Evolutionary conservation across 1,140 invertebrate species (phyloP).

Genomic region (Trissolcus basalis): DNA sequence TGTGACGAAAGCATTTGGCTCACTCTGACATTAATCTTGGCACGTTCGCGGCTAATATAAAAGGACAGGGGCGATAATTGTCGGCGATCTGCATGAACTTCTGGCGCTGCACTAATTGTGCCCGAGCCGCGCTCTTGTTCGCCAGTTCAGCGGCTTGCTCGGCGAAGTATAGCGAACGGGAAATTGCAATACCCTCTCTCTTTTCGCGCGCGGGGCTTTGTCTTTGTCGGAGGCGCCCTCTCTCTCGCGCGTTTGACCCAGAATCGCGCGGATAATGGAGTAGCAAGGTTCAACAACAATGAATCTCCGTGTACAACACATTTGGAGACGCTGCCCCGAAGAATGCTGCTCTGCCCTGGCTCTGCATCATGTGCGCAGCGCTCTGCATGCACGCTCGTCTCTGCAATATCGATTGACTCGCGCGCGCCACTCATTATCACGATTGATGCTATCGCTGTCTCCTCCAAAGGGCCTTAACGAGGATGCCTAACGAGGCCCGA

Average conservation of each 20-base stretch:
- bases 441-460: constrained; percentile 51
- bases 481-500: constrained; percentile 9
- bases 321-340: constrained; percentile 40
- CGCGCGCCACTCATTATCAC: constrained; percentile 50
- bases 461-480: constrained; percentile 6
- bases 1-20: no score
- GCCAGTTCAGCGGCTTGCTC: constrained; percentile 46
- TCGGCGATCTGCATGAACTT: constrained; percentile 43
- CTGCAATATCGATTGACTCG: constrained; percentile 56
- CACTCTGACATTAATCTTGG: constrained; percentile 2
- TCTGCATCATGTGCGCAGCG: constrained; percentile 30
- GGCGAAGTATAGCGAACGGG: constrained; percentile 42
- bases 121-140: constrained; percentile 54
- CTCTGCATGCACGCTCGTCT: constrained; percentile 6
- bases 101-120: constrained; percentile 53
- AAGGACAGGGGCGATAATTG: constrained; percentile 44
- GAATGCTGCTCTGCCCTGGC: constrained; percentile 29
- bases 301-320: constrained; percentile 56
- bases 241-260: constrained; percentile 58
- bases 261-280: constrained; percentile 64
- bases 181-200: constrained; percentile 59
- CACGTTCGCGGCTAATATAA: constrained; percentile 29
- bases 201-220: constrained; percentile 16
- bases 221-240: not conserved
- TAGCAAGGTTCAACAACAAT: constrained; percentile 64